Percentiles rank a stretch among this genome's conserved stretches.
phyloP scores from a whole-genome alignment of 1,140 invertebrate genomes.

The Pteromalus puparum region DNA sequence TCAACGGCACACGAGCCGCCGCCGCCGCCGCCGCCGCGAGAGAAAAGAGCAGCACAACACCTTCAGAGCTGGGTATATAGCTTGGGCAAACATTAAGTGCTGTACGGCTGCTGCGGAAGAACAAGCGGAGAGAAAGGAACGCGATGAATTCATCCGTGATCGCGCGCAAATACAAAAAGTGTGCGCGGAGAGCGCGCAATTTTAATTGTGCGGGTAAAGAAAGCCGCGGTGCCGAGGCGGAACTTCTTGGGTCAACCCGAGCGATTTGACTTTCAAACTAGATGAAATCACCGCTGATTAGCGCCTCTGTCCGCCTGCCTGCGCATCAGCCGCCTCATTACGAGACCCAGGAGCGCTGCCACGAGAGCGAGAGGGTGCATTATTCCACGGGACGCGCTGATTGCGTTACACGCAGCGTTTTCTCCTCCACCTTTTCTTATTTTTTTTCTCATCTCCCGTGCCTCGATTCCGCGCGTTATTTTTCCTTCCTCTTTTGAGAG shows the following conservation, averaged over 20 bases:
- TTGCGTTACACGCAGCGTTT: neutral
- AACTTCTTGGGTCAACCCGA: neutral
- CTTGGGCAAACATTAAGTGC: neutral
- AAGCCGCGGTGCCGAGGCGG: neutral
- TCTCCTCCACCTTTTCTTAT: neutral
- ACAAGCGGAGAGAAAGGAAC: neutral
- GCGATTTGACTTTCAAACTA: constrained; percentile 17
- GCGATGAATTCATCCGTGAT: neutral
- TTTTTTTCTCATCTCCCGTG: too few relatives aligned
- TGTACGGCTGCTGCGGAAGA: too few relatives aligned
- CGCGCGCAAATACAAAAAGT: too few relatives aligned
- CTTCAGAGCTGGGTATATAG: too few relatives aligned
- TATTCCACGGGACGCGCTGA: neutral
- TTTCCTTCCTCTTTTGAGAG: neutral
- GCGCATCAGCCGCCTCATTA: neutral
- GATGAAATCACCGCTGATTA: neutral
- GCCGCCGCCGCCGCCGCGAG: neutral
- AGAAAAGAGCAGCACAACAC: neutral
- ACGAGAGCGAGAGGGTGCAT: neutral
- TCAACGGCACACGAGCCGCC: neutral
- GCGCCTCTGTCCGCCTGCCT: neutral
- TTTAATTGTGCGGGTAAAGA: neutral
- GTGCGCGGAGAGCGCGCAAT: neutral
- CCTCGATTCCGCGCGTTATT: neutral
- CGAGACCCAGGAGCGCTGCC: neutral